Conservation (phyloP, 2,888 invertebrate species). For the Ennomos erosarius region DNA sequence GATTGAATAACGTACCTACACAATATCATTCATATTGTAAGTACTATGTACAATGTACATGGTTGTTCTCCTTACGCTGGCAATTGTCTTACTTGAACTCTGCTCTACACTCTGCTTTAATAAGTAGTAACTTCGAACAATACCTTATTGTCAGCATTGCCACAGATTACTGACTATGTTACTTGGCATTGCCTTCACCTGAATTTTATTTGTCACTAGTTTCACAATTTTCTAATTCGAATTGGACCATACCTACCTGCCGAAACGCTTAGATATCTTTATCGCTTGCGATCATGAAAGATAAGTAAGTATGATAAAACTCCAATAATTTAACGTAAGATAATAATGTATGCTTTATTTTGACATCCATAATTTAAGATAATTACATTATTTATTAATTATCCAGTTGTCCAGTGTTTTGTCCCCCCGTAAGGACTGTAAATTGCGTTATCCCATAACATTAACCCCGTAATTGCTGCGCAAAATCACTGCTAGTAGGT, state of each 20-base stretch:
- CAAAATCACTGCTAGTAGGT: no score
- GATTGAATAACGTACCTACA: conserved; percentile 32
- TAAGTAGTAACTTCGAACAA: conserved; percentile 47
- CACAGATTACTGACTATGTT: no score
- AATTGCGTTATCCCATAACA: no score
- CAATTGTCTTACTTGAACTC: conserved; percentile 32
- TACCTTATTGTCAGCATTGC: conserved; percentile 44
- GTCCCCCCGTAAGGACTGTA: no score
- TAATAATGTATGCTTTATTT: conserved; percentile 21
- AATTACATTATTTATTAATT: no score
- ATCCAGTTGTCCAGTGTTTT: no score
- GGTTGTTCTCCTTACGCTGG: conserved; percentile 1
- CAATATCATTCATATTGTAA: conserved; percentile 35
- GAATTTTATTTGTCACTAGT: conserved; percentile 34
- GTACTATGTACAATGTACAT: not conserved
- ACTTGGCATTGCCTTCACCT: conserved; percentile 56
- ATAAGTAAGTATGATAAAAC: conserved; percentile 14
- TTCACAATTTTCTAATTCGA: conserved; percentile 38
- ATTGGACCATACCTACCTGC: conserved; percentile 2
- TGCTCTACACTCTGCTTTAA: conserved; percentile 18
- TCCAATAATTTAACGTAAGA: conserved; percentile 13
- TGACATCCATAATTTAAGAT: conserved; percentile 3
- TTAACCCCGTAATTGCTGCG: no score
- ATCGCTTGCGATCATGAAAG: conserved; percentile 26
- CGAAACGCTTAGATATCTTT: conserved; percentile 17